A percentile compares a stretch with the other conserved stretches of the same genome.
Conservation (phyloP, 2,797 vertebrate genomes). For the Microctenopoma steveboyesi region DNA sequence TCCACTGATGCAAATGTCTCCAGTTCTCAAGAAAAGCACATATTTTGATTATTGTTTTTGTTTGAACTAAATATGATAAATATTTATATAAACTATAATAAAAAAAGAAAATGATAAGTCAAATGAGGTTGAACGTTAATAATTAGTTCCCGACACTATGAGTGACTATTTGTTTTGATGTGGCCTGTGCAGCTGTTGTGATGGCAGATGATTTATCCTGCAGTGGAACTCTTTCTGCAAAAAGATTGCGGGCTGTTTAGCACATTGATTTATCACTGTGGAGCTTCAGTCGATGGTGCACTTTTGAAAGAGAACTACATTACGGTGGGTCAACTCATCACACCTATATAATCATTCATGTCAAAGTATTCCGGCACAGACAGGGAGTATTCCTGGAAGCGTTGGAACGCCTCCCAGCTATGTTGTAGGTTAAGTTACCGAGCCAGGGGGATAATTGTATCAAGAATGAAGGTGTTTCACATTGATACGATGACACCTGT, state of each 20-base stretch:
- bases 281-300: slow-evolving; percentile 80
- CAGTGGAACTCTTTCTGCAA: slow-evolving; percentile 69
- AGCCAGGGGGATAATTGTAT: slow-evolving; percentile 70
- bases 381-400: slow-evolving; percentile 76
- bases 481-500: slow-evolving; percentile 75
- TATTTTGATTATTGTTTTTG: too few relatives aligned
- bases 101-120: background rate
- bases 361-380: slow-evolving; percentile 69
- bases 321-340: slow-evolving; percentile 82
- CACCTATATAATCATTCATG: slow-evolving; percentile 81
- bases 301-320: slow-evolving; percentile 81
- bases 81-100: background rate
- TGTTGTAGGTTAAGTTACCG: slow-evolving; percentile 74
- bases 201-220: slow-evolving; percentile 76
- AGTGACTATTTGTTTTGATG: slow-evolving; percentile 13
- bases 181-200: slow-evolving; percentile 3
- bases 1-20: background rate
- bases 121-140: background rate
- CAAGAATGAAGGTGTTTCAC: slow-evolving; percentile 70
- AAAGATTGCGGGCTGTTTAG: slow-evolving; percentile 78
- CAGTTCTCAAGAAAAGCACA: background rate
- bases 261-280: slow-evolving; percentile 85
- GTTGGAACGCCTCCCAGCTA: slow-evolving; percentile 53
- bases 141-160: background rate
- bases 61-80: background rate